These are phyloP conservation scores for Ailuropoda melanoleuca DNA, from an alignment of 2,113 vertebrate species.

Conservation along the genomic window DNA sequence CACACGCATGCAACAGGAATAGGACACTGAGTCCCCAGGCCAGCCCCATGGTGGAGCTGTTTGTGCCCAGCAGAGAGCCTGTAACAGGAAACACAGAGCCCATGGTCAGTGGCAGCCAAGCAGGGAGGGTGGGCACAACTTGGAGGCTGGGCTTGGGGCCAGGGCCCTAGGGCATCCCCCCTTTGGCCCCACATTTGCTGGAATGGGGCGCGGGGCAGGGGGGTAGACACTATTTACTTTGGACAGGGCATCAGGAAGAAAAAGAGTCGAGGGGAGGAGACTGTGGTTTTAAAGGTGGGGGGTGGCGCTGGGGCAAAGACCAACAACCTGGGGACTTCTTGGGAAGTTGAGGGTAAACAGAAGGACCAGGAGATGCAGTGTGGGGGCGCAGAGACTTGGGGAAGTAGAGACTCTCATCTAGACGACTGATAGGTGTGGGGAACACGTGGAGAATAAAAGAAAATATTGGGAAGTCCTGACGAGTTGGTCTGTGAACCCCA, in stretches of 20 bases:
- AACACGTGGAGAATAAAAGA: not conserved
- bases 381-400: not conserved
- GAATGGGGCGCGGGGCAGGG: not conserved
- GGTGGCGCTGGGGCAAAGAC: not conserved
- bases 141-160: not conserved
- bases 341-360: not conserved
- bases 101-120: not conserved
- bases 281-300: not conserved
- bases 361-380: not conserved
- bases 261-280: not conserved
- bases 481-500: not conserved
- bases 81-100: not conserved
- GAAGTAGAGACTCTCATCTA: not conserved
- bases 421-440: not conserved
- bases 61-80: constrained; percentile 60
- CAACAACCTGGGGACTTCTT: not conserved
- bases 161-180: not conserved
- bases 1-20: constrained; percentile 84
- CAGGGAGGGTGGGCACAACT: not conserved
- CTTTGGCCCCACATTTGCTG: not conserved
- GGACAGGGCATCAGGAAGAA: not conserved
- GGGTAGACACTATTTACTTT: not conserved
- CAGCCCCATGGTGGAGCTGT: constrained; percentile 87
- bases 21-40: constrained; percentile 85
- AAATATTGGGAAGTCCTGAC: not conserved